A percentile compares a stretch with the other conserved stretches of the same genome.
These are phyloP conservation scores for Cryptomyrus ogoouensis DNA, from an alignment of 2,113 vertebrate species.

Conservation along the genomic window DNA sequence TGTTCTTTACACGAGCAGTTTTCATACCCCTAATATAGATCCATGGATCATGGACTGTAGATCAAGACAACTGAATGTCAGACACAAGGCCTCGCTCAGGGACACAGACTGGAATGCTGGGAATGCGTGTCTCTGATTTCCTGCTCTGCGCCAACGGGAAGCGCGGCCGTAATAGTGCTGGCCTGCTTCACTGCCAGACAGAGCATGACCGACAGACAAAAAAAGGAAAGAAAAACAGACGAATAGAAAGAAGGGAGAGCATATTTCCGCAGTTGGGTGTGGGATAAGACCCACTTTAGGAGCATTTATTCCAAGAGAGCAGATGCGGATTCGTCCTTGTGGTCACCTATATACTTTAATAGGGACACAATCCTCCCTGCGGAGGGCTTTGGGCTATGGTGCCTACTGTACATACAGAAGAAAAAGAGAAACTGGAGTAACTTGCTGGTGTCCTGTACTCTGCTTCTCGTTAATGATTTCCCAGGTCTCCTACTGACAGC, in stretches of 20 bases:
- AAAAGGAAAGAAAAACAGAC: neutral
- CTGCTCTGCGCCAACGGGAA: neutral
- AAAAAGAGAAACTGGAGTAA: constrained; percentile 18
- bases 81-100: neutral
- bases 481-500: constrained; percentile 34
- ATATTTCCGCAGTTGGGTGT: constrained; percentile 14
- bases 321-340: neutral
- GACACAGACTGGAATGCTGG: constrained; percentile 8
- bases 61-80: neutral
- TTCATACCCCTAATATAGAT: neutral
- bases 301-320: constrained; percentile 3
- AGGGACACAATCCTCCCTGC: neutral
- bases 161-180: neutral
- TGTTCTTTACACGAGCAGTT: neutral
- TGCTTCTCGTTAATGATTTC: constrained; percentile 46
- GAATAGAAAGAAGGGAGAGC: neutral
- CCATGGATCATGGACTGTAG: neutral
- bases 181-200: neutral
- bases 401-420: neutral
- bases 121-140: constrained; percentile 16
- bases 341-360: neutral
- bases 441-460: constrained; percentile 53
- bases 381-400: neutral
- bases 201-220: constrained; percentile 8
- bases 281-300: neutral